These are phyloP conservation scores for Empis livida DNA, from an alignment of 2,888 invertebrate species.

Conservation along the genomic window DNA sequence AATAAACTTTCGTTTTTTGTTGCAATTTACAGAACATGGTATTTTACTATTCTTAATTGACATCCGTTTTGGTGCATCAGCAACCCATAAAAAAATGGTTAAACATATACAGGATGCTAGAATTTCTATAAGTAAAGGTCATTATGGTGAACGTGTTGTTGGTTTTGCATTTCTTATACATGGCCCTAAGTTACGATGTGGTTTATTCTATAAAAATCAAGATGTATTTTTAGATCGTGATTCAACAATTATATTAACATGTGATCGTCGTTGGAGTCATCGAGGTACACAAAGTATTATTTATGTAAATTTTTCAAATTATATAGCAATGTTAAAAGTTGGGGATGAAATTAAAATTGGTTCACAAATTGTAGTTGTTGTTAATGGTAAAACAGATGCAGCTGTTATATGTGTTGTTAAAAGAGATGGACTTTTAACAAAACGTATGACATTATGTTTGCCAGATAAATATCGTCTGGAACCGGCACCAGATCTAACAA, in stretches of 20 bases:
- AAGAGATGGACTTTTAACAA: slow-evolving; percentile 1
- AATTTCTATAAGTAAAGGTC: too few species aligned
- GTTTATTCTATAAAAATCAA: too few species aligned
- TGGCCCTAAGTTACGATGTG: too few species aligned
- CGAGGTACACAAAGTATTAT: slow-evolving; percentile 4
- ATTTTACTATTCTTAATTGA: too few species aligned
- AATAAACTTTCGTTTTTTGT: too few species aligned
- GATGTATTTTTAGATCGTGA: slow-evolving; percentile 6
- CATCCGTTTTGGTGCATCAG: too few species aligned
- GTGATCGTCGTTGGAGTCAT: slow-evolving; percentile 5
- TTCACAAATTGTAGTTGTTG: not conserved
- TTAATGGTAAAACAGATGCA: not conserved
- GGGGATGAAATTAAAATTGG: slow-evolving; percentile 6
- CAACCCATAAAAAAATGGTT: too few species aligned
- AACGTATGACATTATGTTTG: slow-evolving; percentile 1
- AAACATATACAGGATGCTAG: too few species aligned
- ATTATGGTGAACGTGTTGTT: too few species aligned
- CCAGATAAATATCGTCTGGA: not conserved
- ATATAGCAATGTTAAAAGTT: not conserved
- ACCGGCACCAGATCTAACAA: not conserved
- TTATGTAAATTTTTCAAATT: slow-evolving; percentile 5
- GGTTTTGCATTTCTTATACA: too few species aligned
- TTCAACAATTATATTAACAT: slow-evolving; percentile 5
- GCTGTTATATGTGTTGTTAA: slow-evolving; percentile 3
- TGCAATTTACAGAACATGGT: too few species aligned